phyloP scores from a whole-genome alignment of 2,797 vertebrate genomes.

The Pogonophryne albipinna region DNA sequence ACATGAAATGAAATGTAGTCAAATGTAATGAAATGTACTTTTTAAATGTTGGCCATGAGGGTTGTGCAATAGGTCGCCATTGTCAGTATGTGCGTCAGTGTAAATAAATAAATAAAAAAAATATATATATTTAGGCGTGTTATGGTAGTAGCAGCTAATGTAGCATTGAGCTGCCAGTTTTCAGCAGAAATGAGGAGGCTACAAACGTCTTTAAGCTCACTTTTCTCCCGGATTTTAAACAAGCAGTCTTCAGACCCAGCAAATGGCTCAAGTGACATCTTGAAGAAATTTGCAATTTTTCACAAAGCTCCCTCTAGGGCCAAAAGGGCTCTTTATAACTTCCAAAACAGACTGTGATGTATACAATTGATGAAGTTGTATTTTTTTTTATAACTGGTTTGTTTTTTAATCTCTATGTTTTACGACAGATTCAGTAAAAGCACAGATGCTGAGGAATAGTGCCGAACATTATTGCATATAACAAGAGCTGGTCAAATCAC shows the following conservation, averaged over 20 bases:
- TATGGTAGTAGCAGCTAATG: not conserved
- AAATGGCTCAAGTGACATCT: not conserved
- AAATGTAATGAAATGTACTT: no score
- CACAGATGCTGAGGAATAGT: not conserved
- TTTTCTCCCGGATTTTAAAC: not conserved
- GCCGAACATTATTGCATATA: conserved; percentile 17
- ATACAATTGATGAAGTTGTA: not conserved
- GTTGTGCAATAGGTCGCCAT: no score
- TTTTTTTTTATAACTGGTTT: not conserved
- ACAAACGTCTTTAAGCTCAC: not conserved
- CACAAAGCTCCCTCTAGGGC: not conserved
- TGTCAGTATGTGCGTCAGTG: no score
- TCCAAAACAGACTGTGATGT: not conserved
- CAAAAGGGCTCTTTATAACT: not conserved
- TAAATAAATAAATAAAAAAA: no score
- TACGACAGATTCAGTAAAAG: not conserved
- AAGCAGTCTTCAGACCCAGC: not conserved
- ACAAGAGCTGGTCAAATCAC: conserved; percentile 7
- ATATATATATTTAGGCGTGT: not conserved
- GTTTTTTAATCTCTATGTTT: not conserved
- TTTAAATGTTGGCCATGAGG: no score
- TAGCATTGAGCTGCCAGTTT: not conserved
- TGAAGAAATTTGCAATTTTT: not conserved
- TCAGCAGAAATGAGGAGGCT: not conserved
- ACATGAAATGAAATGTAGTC: no score